These are phyloP conservation scores for Dysdera silvatica DNA, from an alignment of 1,140 invertebrate genomes.

Conservation along the genomic window DNA sequence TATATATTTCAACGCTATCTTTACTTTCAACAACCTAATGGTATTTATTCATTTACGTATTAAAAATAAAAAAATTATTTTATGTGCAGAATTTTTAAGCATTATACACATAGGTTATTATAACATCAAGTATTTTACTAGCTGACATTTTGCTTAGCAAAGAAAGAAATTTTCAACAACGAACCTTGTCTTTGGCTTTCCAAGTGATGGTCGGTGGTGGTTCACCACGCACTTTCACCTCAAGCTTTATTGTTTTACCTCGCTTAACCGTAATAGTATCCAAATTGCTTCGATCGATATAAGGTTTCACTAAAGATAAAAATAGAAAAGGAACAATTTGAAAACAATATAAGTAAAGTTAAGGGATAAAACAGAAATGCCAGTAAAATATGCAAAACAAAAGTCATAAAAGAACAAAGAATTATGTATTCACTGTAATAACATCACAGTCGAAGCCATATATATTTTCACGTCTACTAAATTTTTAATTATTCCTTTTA, in stretches of 20 bases:
- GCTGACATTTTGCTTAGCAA: background rate
- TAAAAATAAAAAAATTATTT: background rate
- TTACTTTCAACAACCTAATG: conserved; percentile 41
- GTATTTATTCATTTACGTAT: background rate
- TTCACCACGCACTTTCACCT: conserved; percentile 88
- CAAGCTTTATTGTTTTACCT: conserved; percentile 84
- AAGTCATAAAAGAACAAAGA: no score
- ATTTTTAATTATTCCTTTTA: no score
- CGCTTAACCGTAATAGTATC: conserved; percentile 82
- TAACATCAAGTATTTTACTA: background rate
- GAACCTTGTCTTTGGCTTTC: conserved; percentile 58
- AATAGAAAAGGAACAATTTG: conserved; percentile 19
- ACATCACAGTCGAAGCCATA: no score
- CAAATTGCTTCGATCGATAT: conserved; percentile 88
- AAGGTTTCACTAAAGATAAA: conserved; percentile 72
- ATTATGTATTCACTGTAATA: no score
- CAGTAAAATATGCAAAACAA: no score
- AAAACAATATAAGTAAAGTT: no score
- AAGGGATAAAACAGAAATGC: no score
- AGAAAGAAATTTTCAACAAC: background rate
- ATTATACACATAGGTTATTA: no score
- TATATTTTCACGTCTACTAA: no score
- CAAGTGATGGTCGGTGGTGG: conserved; percentile 87
- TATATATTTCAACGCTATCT: conserved; percentile 71
- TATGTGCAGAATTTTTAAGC: background rate